Conservation (phyloP, 30 jellyfish, hydroid and myxozoan species). For the Mastigias papua region DNA sequence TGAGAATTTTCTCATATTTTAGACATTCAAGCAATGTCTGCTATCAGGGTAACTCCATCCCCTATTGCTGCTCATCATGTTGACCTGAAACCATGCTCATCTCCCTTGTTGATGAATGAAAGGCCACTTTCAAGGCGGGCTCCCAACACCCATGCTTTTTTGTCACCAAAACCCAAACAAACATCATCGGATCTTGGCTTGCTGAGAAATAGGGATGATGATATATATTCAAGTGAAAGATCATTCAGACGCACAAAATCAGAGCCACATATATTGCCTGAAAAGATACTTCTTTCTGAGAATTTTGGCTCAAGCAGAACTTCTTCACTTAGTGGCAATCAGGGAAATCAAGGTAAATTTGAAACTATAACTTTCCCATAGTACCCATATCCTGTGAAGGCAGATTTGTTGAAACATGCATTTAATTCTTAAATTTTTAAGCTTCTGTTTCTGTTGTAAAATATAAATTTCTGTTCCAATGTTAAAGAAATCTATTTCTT, state of each 20-base stretch:
- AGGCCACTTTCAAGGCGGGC: slow-evolving; percentile 22
- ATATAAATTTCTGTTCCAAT: too few species aligned
- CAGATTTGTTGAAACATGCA: too few species aligned
- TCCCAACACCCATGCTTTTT: neutral
- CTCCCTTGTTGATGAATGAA: neutral
- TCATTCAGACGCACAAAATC: slow-evolving; percentile 23
- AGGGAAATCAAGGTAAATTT: neutral
- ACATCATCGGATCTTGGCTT: neutral
- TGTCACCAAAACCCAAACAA: slow-evolving; percentile 3
- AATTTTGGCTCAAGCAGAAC: neutral
- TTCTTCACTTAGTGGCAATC: neutral
- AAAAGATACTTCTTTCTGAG: too few species aligned
- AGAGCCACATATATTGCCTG: slow-evolving; percentile 17
- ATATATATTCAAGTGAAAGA: neutral
- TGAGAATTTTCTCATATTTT: neutral
- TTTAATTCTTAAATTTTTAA: too few species aligned
- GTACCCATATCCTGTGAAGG: too few species aligned
- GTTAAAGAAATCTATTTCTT: too few species aligned
- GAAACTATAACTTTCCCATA: too few species aligned
- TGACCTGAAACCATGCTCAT: neutral
- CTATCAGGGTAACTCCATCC: slow-evolving; percentile 8
- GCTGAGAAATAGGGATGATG: neutral
- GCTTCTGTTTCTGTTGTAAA: too few species aligned
- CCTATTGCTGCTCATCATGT: neutral
- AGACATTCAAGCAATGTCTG: neutral